phyloP scores from a whole-genome alignment of 1,140 invertebrate species.

The Apocrypta bakeri region DNA sequence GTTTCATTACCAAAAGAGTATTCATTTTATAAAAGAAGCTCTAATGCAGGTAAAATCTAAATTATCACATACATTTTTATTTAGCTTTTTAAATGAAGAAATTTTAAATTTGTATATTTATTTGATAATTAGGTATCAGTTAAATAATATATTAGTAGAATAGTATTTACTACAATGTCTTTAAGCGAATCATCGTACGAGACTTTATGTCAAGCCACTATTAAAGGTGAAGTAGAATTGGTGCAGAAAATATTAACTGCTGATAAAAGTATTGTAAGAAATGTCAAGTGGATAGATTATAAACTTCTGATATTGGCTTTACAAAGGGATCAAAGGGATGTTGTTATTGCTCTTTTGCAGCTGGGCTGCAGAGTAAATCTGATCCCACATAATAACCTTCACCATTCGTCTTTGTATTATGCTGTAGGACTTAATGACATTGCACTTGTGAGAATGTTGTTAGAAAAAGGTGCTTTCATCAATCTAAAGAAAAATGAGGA shows the following conservation, averaged over 20 bases:
- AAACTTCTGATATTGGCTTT: slow-evolving; percentile 13
- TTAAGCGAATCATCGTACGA: neutral
- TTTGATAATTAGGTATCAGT: too few relatives aligned
- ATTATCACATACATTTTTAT: neutral
- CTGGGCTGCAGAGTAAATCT: slow-evolving; percentile 27
- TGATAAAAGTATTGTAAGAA: neutral
- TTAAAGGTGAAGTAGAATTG: neutral
- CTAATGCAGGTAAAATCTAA: neutral
- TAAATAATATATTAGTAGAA: neutral
- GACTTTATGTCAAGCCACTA: neutral
- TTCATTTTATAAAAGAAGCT: neutral
- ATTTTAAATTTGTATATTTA: too few relatives aligned
- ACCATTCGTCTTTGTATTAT: slow-evolving; percentile 21
- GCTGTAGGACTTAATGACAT: slow-evolving; percentile 16
- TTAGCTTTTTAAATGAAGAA: too few relatives aligned
- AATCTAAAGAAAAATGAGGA: neutral
- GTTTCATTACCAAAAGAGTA: neutral
- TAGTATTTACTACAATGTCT: neutral
- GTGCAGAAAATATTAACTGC: slow-evolving; percentile 11
- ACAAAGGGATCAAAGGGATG: neutral
- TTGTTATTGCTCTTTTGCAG: neutral
- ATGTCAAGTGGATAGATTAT: slow-evolving; percentile 32
- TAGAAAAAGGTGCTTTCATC: neutral
- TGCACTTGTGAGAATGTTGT: slow-evolving; percentile 16
- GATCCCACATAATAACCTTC: slow-evolving; percentile 1